These are phyloP conservation scores for Ostrea edulis DNA, from an alignment of 1,140 invertebrate species.

Conservation along the genomic window DNA sequence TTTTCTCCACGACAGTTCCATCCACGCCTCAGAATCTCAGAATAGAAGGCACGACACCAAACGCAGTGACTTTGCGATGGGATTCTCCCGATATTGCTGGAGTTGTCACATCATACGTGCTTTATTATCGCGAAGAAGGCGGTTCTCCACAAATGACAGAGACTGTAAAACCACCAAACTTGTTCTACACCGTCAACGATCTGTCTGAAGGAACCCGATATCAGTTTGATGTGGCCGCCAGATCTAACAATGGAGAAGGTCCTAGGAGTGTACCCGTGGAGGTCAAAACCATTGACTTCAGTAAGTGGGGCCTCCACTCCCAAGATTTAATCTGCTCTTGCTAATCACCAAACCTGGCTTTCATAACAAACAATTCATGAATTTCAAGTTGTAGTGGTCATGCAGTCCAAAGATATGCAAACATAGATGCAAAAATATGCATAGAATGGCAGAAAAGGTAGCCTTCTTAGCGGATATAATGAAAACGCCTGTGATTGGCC, in stretches of 20 bases:
- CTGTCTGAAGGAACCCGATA: constrained; percentile 48
- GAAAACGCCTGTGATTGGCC: no score
- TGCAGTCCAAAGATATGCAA: no score
- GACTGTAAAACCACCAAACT: constrained; percentile 39
- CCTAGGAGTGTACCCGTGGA: constrained; percentile 34
- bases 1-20: constrained; percentile 42
- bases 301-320: constrained; percentile 30
- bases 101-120: constrained; percentile 43
- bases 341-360: no score
- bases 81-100: constrained; percentile 34
- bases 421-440: no score
- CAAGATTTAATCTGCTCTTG: no score
- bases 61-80: constrained; percentile 46
- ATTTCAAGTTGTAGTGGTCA: no score
- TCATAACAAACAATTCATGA: no score
- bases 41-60: constrained; percentile 38
- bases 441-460: no score
- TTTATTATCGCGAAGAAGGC: constrained; percentile 42
- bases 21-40: constrained; percentile 14
- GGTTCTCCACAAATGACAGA: constrained; percentile 1
- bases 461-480: no score
- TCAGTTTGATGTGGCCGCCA: constrained; percentile 44
- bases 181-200: constrained; percentile 39
- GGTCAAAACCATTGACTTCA: constrained; percentile 39
- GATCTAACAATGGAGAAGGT: constrained; percentile 50